These are phyloP conservation scores for Antheraea mylitta DNA, from an alignment of 1,140 invertebrate genomes.

Conservation along the genomic window DNA sequence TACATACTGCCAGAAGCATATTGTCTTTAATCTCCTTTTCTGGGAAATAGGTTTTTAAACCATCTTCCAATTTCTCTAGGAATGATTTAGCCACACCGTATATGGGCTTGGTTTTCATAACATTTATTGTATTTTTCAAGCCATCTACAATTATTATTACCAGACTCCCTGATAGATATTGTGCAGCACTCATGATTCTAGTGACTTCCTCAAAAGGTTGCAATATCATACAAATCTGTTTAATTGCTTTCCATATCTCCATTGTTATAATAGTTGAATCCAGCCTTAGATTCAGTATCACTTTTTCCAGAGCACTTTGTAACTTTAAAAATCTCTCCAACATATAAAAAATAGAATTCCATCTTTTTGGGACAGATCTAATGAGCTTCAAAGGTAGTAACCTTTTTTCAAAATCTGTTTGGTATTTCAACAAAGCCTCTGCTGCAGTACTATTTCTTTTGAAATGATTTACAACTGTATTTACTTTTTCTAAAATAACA, in stretches of 20 bases:
- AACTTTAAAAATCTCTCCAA: constrained; percentile 7
- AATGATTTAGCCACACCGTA: constrained; percentile 13
- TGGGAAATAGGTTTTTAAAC: constrained; percentile 13
- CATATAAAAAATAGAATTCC: constrained; percentile 15
- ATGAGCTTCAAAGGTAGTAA: constrained; percentile 6
- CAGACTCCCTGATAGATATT: constrained; percentile 15
- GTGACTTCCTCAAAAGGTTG: constrained; percentile 21
- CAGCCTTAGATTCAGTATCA: neutral
- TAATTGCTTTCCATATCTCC: constrained; percentile 11
- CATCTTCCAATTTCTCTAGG: neutral
- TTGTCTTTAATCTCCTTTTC: constrained; percentile 18
- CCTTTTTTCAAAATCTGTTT: constrained; percentile 10
- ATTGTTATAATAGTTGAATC: constrained; percentile 12
- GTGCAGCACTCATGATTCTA: constrained; percentile 7
- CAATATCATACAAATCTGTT: constrained; percentile 9
- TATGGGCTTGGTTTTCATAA: constrained; percentile 19
- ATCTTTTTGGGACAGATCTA: constrained; percentile 9
- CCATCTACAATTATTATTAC: constrained; percentile 21
- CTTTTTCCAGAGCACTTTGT: neutral
- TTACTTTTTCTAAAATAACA: constrained; percentile 5
- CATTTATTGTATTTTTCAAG: constrained; percentile 17
- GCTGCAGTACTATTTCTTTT: neutral
- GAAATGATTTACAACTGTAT: neutral
- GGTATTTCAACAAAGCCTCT: constrained; percentile 11
- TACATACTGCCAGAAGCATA: constrained; percentile 16